Percentiles rank a stretch among this genome's conserved stretches.
phyloP scores from a whole-genome alignment of 1,140 invertebrate species.

The Pseudomyrmex sp. region DNA sequence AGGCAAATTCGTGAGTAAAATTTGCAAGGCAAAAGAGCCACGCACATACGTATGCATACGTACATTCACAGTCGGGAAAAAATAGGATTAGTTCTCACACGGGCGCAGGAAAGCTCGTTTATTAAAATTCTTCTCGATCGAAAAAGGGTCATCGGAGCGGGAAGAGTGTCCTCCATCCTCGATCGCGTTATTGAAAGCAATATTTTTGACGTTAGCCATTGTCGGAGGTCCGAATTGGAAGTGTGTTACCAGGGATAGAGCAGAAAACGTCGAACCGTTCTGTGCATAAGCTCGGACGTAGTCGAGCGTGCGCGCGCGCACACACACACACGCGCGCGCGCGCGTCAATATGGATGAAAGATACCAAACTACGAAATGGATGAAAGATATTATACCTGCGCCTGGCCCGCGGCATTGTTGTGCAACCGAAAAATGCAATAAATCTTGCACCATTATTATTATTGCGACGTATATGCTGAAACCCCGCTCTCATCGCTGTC shows the following conservation, averaged over 20 bases:
- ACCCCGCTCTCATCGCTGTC: conserved; percentile 14
- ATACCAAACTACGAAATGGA: not conserved
- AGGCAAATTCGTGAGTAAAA: conserved; percentile 33
- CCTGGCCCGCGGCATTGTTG: conserved; percentile 45
- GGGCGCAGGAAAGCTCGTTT: conserved; percentile 24
- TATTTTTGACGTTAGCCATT: conserved; percentile 64
- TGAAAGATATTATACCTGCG: conserved; percentile 24
- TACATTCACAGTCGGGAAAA: not conserved
- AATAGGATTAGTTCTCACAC: conserved; percentile 15
- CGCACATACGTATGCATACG: not conserved
- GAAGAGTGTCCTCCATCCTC: conserved; percentile 5
- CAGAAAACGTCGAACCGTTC: not conserved
- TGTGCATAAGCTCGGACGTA: conserved; percentile 43
- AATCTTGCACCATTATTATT: conserved; percentile 54
- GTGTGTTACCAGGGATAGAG: conserved; percentile 33
- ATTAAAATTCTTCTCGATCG: conserved; percentile 55
- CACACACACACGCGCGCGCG: not conserved
- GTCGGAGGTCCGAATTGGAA: conserved; percentile 50
- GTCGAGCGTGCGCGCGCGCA: not conserved
- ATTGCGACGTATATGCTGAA: conserved; percentile 35
- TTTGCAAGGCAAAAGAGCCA: conserved; percentile 61
- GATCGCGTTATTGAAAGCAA: conserved; percentile 61
- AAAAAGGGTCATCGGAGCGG: not conserved
- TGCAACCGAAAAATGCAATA: conserved; percentile 63
- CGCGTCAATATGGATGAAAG: conserved; percentile 1